Percentiles rank a stretch among this genome's conserved stretches.
Conservation (phyloP, 2,797 vertebrate genomes). For the Vespertilio murinus region DNA sequence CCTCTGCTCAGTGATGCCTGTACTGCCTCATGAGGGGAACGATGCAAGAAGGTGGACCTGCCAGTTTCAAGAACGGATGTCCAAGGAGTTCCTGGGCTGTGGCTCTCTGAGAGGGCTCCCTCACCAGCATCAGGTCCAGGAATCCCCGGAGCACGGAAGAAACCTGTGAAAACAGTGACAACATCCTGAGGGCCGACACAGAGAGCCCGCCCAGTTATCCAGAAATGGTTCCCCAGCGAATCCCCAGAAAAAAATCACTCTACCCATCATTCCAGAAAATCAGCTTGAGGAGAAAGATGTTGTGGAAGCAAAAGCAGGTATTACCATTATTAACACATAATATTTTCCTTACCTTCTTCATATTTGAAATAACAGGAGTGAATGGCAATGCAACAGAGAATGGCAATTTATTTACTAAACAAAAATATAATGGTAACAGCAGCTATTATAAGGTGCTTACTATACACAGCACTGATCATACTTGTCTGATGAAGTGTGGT, state of each 20-base stretch:
- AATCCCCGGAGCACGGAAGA: constrained; percentile 94
- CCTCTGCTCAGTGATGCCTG: constrained; percentile 90
- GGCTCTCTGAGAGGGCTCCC: constrained; percentile 95
- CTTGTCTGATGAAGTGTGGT: not conserved
- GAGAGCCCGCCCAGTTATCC: not conserved
- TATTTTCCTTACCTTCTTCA: constrained; percentile 3
- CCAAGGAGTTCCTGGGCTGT: constrained; percentile 94
- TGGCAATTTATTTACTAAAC: not conserved
- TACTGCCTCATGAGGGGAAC: constrained; percentile 99
- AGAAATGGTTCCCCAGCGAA: not conserved
- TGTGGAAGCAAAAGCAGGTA: not conserved
- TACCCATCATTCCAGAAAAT: not conserved
- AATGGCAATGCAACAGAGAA: not conserved
- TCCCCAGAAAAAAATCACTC: not conserved
- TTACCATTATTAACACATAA: not conserved
- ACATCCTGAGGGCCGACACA: not conserved
- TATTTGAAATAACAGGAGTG: not conserved
- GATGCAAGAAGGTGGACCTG: constrained; percentile 96
- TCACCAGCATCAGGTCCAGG: constrained; percentile 96
- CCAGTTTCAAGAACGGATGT: constrained; percentile 95
- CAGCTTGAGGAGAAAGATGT: not conserved
- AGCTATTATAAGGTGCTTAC: not conserved
- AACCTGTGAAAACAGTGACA: constrained; percentile 84
- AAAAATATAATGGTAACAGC: not conserved
- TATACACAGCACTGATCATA: not conserved